Evolutionary conservation across 2,113 vertebrate species (phyloP).

Genomic region (Chinchilla lanigera): DNA sequence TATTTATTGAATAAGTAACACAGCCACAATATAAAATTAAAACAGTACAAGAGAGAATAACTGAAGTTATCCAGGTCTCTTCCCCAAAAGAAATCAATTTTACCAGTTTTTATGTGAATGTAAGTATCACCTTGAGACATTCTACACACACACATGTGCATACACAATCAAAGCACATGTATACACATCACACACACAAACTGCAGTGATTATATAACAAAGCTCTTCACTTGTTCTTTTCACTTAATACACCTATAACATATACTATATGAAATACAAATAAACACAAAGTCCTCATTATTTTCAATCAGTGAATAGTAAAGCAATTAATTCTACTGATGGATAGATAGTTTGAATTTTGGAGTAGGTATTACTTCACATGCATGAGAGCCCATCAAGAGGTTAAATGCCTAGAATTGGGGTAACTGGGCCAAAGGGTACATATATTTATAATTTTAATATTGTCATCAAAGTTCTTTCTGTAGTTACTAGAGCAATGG

Average conservation of each 20-base stretch:
- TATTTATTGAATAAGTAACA: not conserved
- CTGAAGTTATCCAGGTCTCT: not conserved
- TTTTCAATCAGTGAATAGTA: not conserved
- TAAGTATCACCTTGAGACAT: not conserved
- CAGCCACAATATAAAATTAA: not conserved
- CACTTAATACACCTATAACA: not conserved
- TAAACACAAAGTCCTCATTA: not conserved
- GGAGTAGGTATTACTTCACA: not conserved
- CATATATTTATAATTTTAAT: not conserved
- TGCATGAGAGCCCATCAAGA: not conserved
- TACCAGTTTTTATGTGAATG: not conserved
- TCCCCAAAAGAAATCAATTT: not conserved
- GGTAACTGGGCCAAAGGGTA: not conserved
- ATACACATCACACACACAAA: not conserved
- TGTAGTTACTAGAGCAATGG: not conserved
- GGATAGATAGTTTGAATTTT: not conserved
- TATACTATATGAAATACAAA: not conserved
- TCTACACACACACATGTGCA: not conserved
- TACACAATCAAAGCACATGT: not conserved
- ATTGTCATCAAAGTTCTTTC: not conserved
- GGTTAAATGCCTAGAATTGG: conserved; percentile 7
- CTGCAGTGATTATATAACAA: not conserved
- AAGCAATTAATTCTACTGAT: no score
- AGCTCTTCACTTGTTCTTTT: conserved; percentile 9
- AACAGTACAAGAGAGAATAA: conserved; percentile 17